phyloP scores from a whole-genome alignment of 2,888 invertebrate genomes.

The Ceriagrion tenellum region DNA sequence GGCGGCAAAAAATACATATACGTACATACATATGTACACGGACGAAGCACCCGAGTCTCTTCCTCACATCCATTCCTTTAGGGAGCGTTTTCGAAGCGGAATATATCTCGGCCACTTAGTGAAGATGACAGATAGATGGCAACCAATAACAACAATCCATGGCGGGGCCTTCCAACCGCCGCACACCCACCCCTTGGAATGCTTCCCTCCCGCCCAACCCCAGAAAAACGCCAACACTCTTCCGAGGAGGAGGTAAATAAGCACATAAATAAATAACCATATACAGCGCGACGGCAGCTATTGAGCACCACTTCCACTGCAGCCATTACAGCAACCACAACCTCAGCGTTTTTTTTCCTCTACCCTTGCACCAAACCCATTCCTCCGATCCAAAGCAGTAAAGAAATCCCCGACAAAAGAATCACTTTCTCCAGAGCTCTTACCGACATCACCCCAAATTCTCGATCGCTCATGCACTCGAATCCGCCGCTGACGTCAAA shows the following conservation, averaged over 20 bases:
- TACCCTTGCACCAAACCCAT: not conserved
- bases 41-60: not conserved
- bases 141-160: not conserved
- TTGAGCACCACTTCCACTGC: not conserved
- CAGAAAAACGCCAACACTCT: not conserved
- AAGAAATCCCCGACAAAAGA: not conserved
- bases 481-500: not conserved
- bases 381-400: not conserved
- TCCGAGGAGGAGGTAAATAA: not conserved
- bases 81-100: not conserved
- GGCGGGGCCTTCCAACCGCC: not conserved
- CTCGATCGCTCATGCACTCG: not conserved
- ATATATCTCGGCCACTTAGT: not conserved
- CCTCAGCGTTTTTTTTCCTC: not conserved
- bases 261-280: not conserved
- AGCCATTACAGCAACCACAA: not conserved
- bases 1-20: too few species aligned
- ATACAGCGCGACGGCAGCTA: not conserved
- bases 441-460: not conserved
- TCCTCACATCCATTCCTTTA: not conserved
- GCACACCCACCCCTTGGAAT: not conserved
- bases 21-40: too few species aligned
- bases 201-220: not conserved
- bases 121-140: slow-evolving; percentile 29
- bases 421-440: not conserved